These are phyloP conservation scores for Catharus minimus DNA, from an alignment of 2,113 vertebrate genomes.

Conservation along the genomic window DNA sequence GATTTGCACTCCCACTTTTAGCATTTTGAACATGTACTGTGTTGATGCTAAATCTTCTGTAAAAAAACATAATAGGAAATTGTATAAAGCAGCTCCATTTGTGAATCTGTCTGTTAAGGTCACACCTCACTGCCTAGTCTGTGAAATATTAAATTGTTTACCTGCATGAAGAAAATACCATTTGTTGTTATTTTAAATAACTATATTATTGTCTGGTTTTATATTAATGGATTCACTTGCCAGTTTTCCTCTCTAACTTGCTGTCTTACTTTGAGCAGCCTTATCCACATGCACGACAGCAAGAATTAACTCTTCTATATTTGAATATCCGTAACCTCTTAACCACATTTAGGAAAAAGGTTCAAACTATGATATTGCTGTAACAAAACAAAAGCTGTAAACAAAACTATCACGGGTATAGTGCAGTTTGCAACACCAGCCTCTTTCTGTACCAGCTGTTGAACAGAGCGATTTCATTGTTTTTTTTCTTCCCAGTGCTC, in stretches of 20 bases:
- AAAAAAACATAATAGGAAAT: background rate
- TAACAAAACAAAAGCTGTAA: too few species aligned
- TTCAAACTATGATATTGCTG: background rate
- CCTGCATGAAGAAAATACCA: background rate
- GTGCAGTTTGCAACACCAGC: background rate
- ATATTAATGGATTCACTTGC: background rate
- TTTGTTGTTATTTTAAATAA: background rate
- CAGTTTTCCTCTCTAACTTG: background rate
- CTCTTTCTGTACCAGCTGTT: background rate
- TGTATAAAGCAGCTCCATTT: background rate
- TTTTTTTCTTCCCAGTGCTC: background rate
- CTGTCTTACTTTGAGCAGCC: background rate
- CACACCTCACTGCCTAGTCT: background rate
- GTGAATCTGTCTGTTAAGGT: background rate
- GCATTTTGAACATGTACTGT: background rate
- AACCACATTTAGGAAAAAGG: background rate
- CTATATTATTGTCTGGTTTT: background rate
- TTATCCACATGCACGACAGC: background rate
- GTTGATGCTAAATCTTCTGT: background rate
- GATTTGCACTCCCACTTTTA: background rate
- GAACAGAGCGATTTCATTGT: background rate
- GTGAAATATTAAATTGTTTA: slow-evolving; percentile 25
- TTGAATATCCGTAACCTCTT: background rate
- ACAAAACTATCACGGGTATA: background rate
- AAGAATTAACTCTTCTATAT: background rate